Percentiles rank a stretch among this genome's conserved stretches.
These are phyloP conservation scores for Furcifer pardalis DNA, from an alignment of 2,797 vertebrate species.

Conservation along the genomic window DNA sequence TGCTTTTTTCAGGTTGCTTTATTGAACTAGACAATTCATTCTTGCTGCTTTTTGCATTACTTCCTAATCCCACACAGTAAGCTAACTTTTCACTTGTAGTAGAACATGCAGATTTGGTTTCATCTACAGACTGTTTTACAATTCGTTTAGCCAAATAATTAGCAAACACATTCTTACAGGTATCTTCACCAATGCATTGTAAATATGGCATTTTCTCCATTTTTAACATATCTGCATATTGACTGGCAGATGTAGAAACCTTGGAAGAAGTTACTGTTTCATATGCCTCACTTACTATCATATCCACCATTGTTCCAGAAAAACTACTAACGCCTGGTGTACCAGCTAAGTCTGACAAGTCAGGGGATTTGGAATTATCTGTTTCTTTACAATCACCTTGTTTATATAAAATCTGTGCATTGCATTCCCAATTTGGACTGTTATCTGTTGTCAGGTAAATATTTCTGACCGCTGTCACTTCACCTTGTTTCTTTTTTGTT, in stretches of 20 bases:
- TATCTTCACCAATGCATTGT: conserved; percentile 57
- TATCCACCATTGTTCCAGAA: conserved; percentile 89
- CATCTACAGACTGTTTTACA: conserved; percentile 72
- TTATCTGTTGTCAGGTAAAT: conserved; percentile 64
- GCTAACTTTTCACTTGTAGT: conserved; percentile 57
- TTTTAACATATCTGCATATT: conserved; percentile 82
- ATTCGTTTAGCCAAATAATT: conserved; percentile 72
- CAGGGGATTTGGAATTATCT: conserved; percentile 46
- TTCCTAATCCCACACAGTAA: conserved; percentile 40
- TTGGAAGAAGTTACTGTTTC: conserved; percentile 85
- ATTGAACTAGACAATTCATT: conserved; percentile 43
- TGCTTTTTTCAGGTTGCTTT: conserved; percentile 58
- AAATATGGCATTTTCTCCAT: conserved; percentile 64
- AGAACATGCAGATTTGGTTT: conserved; percentile 65
- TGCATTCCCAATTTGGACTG: conserved; percentile 41
- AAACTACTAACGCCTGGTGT: conserved; percentile 74
- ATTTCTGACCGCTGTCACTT: conserved; percentile 67
- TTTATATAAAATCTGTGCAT: conserved; percentile 44
- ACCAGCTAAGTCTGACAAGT: conserved; percentile 57
- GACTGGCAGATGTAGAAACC: conserved; percentile 82
- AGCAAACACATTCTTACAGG: conserved; percentile 67
- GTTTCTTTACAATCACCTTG: conserved; percentile 43
- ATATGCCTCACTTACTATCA: conserved; percentile 90
- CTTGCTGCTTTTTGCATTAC: accelerated
- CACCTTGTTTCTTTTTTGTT: conserved; percentile 58